Evolutionary conservation across 2,888 invertebrate genomes (phyloP), one percentile per base, ranked within the genome.

Genomic region (Agrochola lychnidis): DNA sequence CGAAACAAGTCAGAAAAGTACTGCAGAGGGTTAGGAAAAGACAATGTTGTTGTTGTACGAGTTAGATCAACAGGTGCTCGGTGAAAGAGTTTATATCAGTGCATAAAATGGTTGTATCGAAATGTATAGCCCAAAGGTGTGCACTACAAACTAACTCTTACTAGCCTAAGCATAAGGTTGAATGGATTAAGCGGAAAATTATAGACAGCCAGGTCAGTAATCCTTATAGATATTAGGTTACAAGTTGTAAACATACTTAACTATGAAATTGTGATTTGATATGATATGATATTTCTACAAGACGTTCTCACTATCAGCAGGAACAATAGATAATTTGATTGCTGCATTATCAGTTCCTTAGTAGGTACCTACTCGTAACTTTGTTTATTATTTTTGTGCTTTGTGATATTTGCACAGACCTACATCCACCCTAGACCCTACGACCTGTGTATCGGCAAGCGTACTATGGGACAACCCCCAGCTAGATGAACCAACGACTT

Each of bases 271-370:
- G 36, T 73, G 16, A 56, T 71, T 48, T 42, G n/a, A 72, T 40
- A 48, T 42, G n/a, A 72, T 40, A 48, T 40, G 30, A 67, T 61
- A 56, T 25, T 56, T 45, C 30, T 56, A 56, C 73, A 51, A 75
- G 12, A n/a, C 14, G n/a, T 48, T n/a, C 3, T 14, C 45, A 25
- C 22, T 70, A 25, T 76, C 53, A 16, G n/a, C 14, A n/a, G 45
- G 51, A 76, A 76, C 62, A 76, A 51, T 63, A 53, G 82, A 78
- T 57, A 30, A 59, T 25, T 62, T 40, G 4, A 69, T 56, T 48
- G 69, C 14, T 79, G 6, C 14, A 9, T 68, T 79, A 79, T 79
- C 76, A 76, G 57, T 68, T 63, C 25, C 42, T 25, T 16, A 74
- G 40, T 62, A n/a, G 25, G 4, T 36, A 36, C n/a, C n/a, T n/a